Percentiles rank a stretch among this genome's conserved stretches.
Evolutionary conservation across 1,140 invertebrate species (phyloP).

Genomic region (Trypoxylus dichotomus): DNA sequence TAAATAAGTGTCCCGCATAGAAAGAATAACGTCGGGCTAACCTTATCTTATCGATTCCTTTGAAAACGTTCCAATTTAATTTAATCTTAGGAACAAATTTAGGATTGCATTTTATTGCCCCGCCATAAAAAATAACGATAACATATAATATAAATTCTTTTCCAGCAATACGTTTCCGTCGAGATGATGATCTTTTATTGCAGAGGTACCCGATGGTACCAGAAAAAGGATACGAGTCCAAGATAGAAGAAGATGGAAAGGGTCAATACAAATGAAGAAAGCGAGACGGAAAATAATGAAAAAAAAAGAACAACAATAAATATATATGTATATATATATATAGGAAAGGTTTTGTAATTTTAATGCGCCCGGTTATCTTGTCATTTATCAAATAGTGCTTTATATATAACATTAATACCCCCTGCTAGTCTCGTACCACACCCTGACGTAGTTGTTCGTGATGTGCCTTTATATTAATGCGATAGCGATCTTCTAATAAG

Average conservation of each 20-base stretch:
- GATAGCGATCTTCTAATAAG: conserved; percentile 27
- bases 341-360: conserved; percentile 35
- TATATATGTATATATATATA: background rate
- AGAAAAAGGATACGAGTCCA: background rate
- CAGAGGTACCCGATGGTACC: background rate
- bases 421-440: conserved; percentile 13
- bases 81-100: background rate
- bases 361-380: conserved; percentile 34
- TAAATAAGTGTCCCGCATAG: background rate
- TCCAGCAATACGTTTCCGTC: background rate
- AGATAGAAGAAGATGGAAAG: background rate
- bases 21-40: background rate
- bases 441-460: background rate
- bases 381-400: conserved; percentile 39
- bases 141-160: conserved; percentile 1
- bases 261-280: too few species aligned
- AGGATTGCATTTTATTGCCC: background rate
- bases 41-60: background rate
- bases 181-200: background rate
- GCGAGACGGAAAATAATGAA: too few species aligned
- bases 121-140: background rate
- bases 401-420: conserved; percentile 28
- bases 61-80: background rate
- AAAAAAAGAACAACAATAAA: background rate
- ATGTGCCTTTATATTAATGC: conserved; percentile 20